A percentile compares a stretch with the other conserved stretches of the same genome.
Conservation (phyloP, 2,888 invertebrate species). For the Philereme transversata region DNA sequence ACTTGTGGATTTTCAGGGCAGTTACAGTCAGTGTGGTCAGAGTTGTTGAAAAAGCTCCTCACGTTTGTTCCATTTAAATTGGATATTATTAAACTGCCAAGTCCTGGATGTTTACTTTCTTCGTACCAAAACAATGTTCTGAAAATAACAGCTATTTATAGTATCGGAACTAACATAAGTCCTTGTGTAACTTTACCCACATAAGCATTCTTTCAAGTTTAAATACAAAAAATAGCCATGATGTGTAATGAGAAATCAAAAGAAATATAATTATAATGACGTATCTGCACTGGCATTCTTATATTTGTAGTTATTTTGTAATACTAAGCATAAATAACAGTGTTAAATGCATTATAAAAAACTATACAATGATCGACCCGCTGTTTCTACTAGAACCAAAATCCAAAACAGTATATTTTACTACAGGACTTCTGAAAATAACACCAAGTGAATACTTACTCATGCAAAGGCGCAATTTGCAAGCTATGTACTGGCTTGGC, state of each 20-base stretch:
- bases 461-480: slow-evolving; percentile 89
- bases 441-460: slow-evolving; percentile 67
- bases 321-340: not conserved
- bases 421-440: too few relatives aligned
- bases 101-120: slow-evolving; percentile 81
- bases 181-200: slow-evolving; percentile 5
- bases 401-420: too few relatives aligned
- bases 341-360: slow-evolving; percentile 3
- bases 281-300: not conserved
- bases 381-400: too few relatives aligned
- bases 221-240: not conserved
- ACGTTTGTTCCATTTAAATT: slow-evolving; percentile 83
- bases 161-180: slow-evolving; percentile 1
- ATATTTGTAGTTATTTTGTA: not conserved
- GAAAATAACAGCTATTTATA: slow-evolving; percentile 39
- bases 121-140: slow-evolving; percentile 92
- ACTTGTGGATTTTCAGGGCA: slow-evolving; percentile 87
- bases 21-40: slow-evolving; percentile 78
- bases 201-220: not conserved
- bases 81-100: slow-evolving; percentile 86
- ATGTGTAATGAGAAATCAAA: not conserved
- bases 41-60: slow-evolving; percentile 82
- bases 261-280: not conserved
- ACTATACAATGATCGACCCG: not conserved
- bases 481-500: slow-evolving; percentile 86